Evolutionary conservation across 2,888 invertebrate genomes (phyloP).

Genomic region (Lasioglossum pauxillum): DNA sequence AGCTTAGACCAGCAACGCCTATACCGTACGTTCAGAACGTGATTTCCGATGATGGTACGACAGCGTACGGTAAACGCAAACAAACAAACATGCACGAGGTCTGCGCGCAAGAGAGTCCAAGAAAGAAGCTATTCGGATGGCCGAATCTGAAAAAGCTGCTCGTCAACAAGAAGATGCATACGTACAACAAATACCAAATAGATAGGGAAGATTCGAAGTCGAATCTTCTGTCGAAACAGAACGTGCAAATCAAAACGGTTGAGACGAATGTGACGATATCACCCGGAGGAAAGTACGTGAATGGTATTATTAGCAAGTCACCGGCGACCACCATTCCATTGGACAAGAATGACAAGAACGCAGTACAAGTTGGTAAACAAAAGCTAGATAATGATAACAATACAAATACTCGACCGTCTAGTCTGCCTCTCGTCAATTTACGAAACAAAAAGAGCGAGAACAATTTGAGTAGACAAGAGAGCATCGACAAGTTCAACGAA

Average conservation of each 20-base stretch:
- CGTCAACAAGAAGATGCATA: constrained; percentile 76
- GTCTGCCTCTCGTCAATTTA: constrained; percentile 82
- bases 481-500: constrained; percentile 91
- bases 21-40: constrained; percentile 91
- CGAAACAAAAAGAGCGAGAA: constrained; percentile 78
- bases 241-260: constrained; percentile 75
- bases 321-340: constrained; percentile 81
- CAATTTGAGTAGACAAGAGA: constrained; percentile 87
- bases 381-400: constrained; percentile 71
- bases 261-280: constrained; percentile 85
- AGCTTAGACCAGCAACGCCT: constrained; percentile 86
- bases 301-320: constrained; percentile 77
- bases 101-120: constrained; percentile 76
- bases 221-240: constrained; percentile 77
- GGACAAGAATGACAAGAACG: constrained; percentile 81
- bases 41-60: constrained; percentile 85
- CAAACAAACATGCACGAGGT: constrained; percentile 85
- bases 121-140: constrained; percentile 83
- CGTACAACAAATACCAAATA: constrained; percentile 79
- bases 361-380: constrained; percentile 73
- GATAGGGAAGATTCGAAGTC: constrained; percentile 81
- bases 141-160: constrained; percentile 85
- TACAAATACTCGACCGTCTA: constrained; percentile 83
- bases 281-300: constrained; percentile 79
- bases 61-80: constrained; percentile 82